Evolutionary conservation across 2,888 invertebrate genomes (phyloP), one percentile per base, ranked within the genome.

Genomic region (Trachelus stipa): DNA sequence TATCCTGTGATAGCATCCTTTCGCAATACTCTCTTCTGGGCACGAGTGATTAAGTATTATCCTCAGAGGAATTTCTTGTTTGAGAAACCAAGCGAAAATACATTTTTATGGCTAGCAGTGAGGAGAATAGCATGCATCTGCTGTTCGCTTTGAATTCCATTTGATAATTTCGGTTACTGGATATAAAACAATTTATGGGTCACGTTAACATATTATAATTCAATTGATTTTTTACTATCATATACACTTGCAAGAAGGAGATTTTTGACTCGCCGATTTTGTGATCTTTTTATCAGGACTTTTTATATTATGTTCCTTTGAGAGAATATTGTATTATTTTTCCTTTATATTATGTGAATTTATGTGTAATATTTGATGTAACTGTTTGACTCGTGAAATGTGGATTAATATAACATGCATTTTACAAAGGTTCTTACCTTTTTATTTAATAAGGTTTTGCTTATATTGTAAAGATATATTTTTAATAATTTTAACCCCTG

Each of bases 61-160:
- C 71, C 71, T 71, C 71, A 34, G 71, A 71, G 71, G 71, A 71
- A 71, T 71, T 71, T 31, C 71, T 56, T 34, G 71, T 71, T 71
- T 71, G 71, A 71, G 71, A 71, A 71, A 31, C 33, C 71, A 71
- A 71, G 71, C 71, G 31, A 71, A 71, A 71, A 71, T 71, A 71
- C 71, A 71, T 34, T 71, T 71, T 71, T 71, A 34, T 71, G 71
- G 71, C 71, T 34, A 23, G 71, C 71, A 71, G 33, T 34, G 71
- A 71, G 71, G 71, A 71, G 71, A 30, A 56, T 34, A 23, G 71
- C 71, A 23, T 34, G 71, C 71, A 71, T 71, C 71, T 71, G 71
- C 71, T 34, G 71, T 71, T 71, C 33, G 71, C 71, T 71, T 34
- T 34, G 71, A 71, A 71, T 71, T 71, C 11, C 6, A 31, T 71